Percentiles rank a stretch among this genome's conserved stretches.
Conservation (phyloP, 2,113 vertebrate genomes). For the Panthera tigris region DNA sequence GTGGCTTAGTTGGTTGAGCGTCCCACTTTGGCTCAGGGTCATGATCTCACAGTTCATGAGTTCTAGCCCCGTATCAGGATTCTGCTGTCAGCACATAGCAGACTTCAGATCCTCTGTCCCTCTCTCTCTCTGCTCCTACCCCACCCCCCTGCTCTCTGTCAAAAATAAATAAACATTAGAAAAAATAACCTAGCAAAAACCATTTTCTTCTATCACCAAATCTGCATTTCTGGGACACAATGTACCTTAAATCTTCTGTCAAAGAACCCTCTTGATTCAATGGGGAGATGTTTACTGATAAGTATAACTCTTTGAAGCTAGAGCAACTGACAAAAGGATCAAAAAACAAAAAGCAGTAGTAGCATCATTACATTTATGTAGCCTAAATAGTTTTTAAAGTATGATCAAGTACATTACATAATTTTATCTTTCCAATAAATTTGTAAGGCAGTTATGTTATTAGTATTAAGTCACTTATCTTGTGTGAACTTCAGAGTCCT, state of each 20-base stretch:
- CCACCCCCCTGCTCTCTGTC: too few species aligned
- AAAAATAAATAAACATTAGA: neutral
- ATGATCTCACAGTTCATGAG: too few species aligned
- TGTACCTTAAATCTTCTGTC: neutral
- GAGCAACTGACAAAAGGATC: conserved; percentile 3
- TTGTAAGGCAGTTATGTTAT: neutral
- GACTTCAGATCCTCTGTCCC: too few species aligned
- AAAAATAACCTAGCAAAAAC: conserved; percentile 66
- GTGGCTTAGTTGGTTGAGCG: too few species aligned
- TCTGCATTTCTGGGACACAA: conserved; percentile 47
- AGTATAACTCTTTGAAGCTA: neutral
- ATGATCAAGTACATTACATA: neutral
- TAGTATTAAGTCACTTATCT: neutral
- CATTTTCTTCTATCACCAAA: neutral
- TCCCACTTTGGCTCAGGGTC: too few species aligned
- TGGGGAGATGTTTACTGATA: neutral
- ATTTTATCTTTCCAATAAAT: conserved; percentile 22
- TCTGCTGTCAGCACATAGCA: too few species aligned
- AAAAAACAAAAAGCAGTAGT: neutral
- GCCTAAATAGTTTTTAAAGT: neutral
- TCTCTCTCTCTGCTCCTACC: neutral
- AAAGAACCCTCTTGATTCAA: neutral
- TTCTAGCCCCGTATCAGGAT: too few species aligned
- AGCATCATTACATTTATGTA: neutral
- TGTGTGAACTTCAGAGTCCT: conserved; percentile 30